Percentiles rank a stretch among this genome's conserved stretches.
Conservation (phyloP, 2,113 vertebrate genomes). For the Mandrillus leucophaeus region DNA sequence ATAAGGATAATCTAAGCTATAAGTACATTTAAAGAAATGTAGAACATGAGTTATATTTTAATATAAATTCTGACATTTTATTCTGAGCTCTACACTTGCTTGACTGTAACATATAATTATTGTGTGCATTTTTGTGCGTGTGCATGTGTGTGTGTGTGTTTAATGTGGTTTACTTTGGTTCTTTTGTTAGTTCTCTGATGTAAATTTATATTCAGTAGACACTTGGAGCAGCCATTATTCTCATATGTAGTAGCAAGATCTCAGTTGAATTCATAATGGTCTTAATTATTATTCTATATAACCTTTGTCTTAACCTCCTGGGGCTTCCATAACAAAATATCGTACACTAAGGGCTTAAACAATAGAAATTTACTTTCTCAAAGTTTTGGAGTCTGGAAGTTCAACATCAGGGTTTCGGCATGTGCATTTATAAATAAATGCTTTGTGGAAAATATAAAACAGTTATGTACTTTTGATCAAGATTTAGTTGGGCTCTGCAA, state of each 20-base stretch:
- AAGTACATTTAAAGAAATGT: neutral
- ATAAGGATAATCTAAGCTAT: neutral
- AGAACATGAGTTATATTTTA: neutral
- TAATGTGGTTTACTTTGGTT: neutral
- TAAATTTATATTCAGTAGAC: neutral
- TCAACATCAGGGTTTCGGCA: neutral
- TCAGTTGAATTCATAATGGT: neutral
- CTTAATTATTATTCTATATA: neutral
- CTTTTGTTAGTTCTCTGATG: neutral
- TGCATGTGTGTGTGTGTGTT: neutral
- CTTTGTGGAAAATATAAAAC: neutral
- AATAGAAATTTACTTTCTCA: neutral
- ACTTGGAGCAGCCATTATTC: neutral
- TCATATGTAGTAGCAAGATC: neutral
- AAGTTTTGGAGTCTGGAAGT: neutral
- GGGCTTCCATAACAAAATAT: neutral
- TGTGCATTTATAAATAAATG: neutral
- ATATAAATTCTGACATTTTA: neutral
- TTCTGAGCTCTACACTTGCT: neutral
- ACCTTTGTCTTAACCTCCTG: neutral
- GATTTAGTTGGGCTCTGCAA: neutral
- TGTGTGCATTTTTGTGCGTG: accelerated
- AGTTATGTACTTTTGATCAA: neutral
- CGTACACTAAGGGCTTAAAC: neutral
- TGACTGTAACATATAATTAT: neutral